Evolutionary conservation across 2,888 invertebrate species (phyloP), one percentile per base, ranked within the genome.

Genomic region (Agrotis exclamationis): DNA sequence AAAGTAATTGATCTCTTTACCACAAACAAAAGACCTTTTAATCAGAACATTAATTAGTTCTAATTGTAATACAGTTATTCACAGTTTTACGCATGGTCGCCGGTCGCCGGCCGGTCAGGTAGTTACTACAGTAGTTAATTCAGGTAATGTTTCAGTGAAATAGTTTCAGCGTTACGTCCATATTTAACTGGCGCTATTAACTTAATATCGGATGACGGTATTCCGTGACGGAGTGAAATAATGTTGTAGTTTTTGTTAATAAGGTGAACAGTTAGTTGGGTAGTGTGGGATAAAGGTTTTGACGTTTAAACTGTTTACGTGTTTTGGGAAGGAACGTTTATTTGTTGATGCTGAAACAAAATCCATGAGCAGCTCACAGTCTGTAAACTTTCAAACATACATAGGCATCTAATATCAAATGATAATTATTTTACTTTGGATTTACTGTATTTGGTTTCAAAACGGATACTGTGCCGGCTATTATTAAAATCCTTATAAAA

Each of bases 141-240:
- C 59, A 45, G 73, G 50, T 48, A 80, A 80, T 65, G 66, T 77
- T 66, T 58, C 53, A 18, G 56, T 62, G 59, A 73, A 74, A 73
- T 66, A 67, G 64, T 59, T 71, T 67, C 63, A 71, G 47, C 60
- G 28, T 65, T 45, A 47, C 53, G 60, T 64, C n/a, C 63, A 44
- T 51, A 76, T 72, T 79, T 81, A 79, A 76, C 66, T 67, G 68
- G 45, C 48, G 64, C 64, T 67, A 72, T 74, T 74, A 74, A 68
- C 51, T 59, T 83, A 79, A 81, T 76, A 58, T 70, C 60, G 67
- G 69, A 69, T 73, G 84, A 82, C 84, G 75, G 73, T 74, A 63
- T 84, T 57, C 76, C 84, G 84, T 84, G 84, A 78, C 84, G 63
- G n/a, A 28, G 63, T 28, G 65, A 56, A 80, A 75, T 84, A 74